Evolutionary conservation across 2,888 invertebrate genomes (phyloP), one percentile per base, ranked within the genome.

Genomic region (Syrphus vitripennis): DNA sequence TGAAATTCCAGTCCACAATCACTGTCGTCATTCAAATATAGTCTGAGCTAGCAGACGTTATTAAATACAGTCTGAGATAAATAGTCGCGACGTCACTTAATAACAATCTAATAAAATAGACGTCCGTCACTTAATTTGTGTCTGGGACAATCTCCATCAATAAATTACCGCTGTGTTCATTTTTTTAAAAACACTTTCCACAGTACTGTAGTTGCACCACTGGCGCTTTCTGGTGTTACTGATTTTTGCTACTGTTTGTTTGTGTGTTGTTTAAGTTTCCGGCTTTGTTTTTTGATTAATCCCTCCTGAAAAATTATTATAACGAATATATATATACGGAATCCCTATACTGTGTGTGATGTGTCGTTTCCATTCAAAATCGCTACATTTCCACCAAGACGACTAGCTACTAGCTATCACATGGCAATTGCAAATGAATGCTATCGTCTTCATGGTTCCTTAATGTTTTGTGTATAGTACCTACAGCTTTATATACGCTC

Each of bases 251-350:
- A 48, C 14, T 40, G 29, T 75, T 29, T 82, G 61, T 76, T 34
- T 79, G 61, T 79, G 31, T 76, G 59, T 63, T 65, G 34, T 19
- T 79, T 69, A 80, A 83, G 76, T 77, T 57, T 74, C 53, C 86
- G 40, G 19, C 59, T 59, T 81, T 80, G 80, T 80, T 53, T 63
- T 74, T 61, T 78, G 74, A 86, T 86, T 86, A 82, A 86, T 86
- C 82, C 77, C 72, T 45, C 21, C 42, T 80, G 76, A 53, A 77
- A 80, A 84, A 80, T 76, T 84, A 70, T 71, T 34, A 50, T n/a
- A 61, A 37, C 26, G 65, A 65, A 4, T 31, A 40, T 40, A 40
- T 3, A 2, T n/a, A n/a, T n/a, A n/a, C n/a, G n/a, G n/a, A n/a
- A n/a, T n/a, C n/a, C 2, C 29, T 65, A 2, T 48, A 72, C n/a